A percentile compares a stretch with the other conserved stretches of the same genome.
phyloP scores from a whole-genome alignment of 2,797 vertebrate species.

The Bovichtus variegatus region DNA sequence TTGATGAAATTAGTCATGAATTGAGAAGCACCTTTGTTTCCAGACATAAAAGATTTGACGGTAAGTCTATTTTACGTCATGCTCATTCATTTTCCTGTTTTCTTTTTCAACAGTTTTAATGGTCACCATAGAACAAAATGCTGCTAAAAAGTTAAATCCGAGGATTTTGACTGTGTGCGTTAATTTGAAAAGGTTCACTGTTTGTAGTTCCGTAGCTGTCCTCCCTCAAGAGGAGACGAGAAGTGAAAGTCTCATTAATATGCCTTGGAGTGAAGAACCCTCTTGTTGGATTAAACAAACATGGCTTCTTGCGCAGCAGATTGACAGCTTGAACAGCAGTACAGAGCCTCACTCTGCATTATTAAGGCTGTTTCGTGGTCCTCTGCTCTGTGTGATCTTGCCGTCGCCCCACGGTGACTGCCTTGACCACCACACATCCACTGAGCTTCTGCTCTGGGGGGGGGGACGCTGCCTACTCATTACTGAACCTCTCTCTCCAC shows the following conservation, averaged over 20 bases:
- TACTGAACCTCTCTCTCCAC: conserved; percentile 45
- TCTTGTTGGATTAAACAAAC: conserved; percentile 78
- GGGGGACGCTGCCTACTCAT: conserved; percentile 35
- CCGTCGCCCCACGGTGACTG: conserved; percentile 52
- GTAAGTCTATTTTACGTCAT: conserved; percentile 81
- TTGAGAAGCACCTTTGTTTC: conserved; percentile 94
- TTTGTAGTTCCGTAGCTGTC: conserved; percentile 52
- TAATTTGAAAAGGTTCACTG: conserved; percentile 58
- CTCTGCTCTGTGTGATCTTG: conserved; percentile 57
- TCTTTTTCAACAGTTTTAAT: not conserved
- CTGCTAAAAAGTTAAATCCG: conserved; percentile 34
- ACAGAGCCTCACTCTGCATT: conserved; percentile 60
- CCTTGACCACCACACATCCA: conserved; percentile 58
- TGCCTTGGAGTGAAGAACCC: conserved; percentile 62
- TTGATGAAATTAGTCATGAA: conserved; percentile 93
- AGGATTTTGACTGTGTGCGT: conserved; percentile 38
- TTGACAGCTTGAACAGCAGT: conserved; percentile 68
- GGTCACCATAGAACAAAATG: conserved; percentile 27
- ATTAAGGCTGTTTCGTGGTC: conserved; percentile 65
- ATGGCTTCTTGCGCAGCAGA: conserved; percentile 66
- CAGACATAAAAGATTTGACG: conserved; percentile 96
- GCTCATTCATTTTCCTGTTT: not conserved
- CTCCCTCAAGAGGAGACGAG: conserved; percentile 52
- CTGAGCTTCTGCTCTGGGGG: conserved; percentile 21
- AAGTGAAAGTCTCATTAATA: conserved; percentile 75